Evolutionary conservation across 92 coral and sea anemone species (phyloP).

Genomic region (Pocillopora grandis): DNA sequence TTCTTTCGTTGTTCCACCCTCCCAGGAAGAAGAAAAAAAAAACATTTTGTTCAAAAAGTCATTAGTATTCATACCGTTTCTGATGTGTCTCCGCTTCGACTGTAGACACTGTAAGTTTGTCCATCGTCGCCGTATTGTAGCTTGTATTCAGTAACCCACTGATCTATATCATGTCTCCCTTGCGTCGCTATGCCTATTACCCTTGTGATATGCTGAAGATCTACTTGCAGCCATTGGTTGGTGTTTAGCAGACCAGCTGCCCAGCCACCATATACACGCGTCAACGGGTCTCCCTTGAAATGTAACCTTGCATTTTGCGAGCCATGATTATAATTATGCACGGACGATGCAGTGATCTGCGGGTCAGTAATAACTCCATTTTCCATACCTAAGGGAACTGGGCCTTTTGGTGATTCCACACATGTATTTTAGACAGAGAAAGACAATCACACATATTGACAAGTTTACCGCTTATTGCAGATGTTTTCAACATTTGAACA

Average conservation of each 20-base stretch:
- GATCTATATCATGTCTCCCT: slow-evolving; percentile 35
- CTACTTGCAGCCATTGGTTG: slow-evolving; percentile 50
- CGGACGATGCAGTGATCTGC: background rate
- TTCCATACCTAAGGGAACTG: too few relatives aligned
- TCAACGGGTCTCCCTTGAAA: background rate
- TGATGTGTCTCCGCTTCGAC: slow-evolving; percentile 16
- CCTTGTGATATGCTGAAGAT: slow-evolving; percentile 13
- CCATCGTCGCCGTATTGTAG: slow-evolving; percentile 37
- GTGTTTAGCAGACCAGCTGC: slow-evolving; percentile 14
- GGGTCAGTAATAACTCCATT: too few relatives aligned
- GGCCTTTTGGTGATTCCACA: too few relatives aligned
- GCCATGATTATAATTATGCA: background rate
- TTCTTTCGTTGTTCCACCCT: too few relatives aligned
- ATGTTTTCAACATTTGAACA: too few relatives aligned
- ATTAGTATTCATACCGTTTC: slow-evolving; percentile 10
- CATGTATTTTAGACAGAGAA: too few relatives aligned
- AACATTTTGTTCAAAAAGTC: background rate
- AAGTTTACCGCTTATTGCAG: too few relatives aligned
- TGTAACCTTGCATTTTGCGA: slow-evolving; percentile 33
- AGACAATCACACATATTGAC: too few relatives aligned
- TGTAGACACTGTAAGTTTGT: slow-evolving; percentile 31
- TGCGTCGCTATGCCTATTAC: slow-evolving; percentile 4
- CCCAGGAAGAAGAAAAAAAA: too few relatives aligned
- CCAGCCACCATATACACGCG: slow-evolving; percentile 16
- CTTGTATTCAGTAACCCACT: slow-evolving; percentile 55